These are phyloP conservation scores for Amiota minor DNA, from an alignment of 2,888 invertebrate species.

Conservation along the genomic window DNA sequence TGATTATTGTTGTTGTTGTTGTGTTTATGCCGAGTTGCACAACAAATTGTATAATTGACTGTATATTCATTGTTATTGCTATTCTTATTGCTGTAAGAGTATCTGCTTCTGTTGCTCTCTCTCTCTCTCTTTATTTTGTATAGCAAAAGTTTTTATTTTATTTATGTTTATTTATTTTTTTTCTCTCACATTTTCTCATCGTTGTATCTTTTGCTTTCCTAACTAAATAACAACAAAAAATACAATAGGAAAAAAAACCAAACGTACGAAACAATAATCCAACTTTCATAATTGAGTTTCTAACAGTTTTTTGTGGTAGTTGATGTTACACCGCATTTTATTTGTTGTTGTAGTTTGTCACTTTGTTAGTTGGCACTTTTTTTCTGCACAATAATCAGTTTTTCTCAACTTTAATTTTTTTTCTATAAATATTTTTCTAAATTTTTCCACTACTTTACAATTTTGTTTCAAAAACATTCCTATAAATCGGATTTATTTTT, in stretches of 20 bases:
- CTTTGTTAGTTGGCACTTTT: conserved; percentile 14
- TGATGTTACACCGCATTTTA: background rate
- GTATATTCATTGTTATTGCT: conserved; percentile 17
- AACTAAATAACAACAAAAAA: background rate
- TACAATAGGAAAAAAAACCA: no score
- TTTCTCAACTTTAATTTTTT: background rate
- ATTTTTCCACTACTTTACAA: no score
- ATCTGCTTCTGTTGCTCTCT: background rate
- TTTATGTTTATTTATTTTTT: conserved; percentile 17
- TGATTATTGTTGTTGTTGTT: background rate
- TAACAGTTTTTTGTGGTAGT: conserved; percentile 18
- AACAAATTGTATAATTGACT: conserved; percentile 31
- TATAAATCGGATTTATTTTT: no score
- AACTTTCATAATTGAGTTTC: conserved; percentile 30
- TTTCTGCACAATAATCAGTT: background rate
- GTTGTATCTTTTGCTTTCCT: background rate
- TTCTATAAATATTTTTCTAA: background rate
- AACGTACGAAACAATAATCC: conserved; percentile 10
- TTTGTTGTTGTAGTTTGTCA: background rate
- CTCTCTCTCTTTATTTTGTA: background rate
- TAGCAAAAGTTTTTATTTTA: conserved; percentile 23
- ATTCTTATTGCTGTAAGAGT: background rate
- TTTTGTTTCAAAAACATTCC: no score
- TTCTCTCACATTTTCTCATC: background rate
- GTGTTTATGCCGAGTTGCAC: conserved; percentile 36